Percentiles rank a stretch among this genome's conserved stretches.
These are phyloP conservation scores for Sebastes itinus DNA, from an alignment of 2,797 vertebrate genomes.

Conservation along the genomic window DNA sequence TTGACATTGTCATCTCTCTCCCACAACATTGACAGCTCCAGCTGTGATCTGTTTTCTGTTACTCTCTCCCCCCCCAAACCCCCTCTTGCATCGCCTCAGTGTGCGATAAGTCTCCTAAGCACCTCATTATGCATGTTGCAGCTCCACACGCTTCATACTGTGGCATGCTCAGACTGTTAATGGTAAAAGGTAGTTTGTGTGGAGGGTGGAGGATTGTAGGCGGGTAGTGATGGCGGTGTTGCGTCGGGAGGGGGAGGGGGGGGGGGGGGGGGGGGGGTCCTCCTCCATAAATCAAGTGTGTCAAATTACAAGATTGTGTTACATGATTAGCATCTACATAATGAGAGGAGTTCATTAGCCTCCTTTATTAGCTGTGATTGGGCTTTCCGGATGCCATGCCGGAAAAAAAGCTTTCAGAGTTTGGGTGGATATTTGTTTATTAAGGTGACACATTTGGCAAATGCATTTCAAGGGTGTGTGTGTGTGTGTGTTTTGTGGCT, in stretches of 20 bases:
- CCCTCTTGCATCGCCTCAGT: conserved; percentile 17
- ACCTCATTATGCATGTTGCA: conserved; percentile 50
- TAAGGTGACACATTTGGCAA: conserved; percentile 12
- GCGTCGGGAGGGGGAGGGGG: background rate
- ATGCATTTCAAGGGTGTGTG: conserved; percentile 2
- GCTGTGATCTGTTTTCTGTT: conserved; percentile 4
- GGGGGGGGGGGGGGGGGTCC: background rate
- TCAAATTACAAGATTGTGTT: conserved; percentile 79
- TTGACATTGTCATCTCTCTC: conserved; percentile 18
- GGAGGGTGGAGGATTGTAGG: conserved; percentile 22
- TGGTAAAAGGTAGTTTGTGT: conserved; percentile 32
- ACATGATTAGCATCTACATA: conserved; percentile 77
- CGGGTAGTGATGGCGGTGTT: background rate
- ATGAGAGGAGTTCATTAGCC: conserved; percentile 77
- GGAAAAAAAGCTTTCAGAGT: conserved; percentile 19
- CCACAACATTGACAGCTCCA: conserved; percentile 17
- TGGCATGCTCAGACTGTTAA: conserved; percentile 50
- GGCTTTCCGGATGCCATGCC: conserved; percentile 54
- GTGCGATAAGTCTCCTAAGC: conserved; percentile 32
- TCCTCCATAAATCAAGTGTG: conserved; percentile 74
- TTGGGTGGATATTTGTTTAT: conserved; percentile 42
- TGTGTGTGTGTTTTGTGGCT: background rate
- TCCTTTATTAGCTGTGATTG: conserved; percentile 68
- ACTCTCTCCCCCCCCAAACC: background rate
- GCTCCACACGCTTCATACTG: conserved; percentile 23